Percentiles rank a stretch among this genome's conserved stretches.
These are phyloP conservation scores for Parelbella ahira DNA, from an alignment of 2,888 invertebrate species.

Conservation along the genomic window DNA sequence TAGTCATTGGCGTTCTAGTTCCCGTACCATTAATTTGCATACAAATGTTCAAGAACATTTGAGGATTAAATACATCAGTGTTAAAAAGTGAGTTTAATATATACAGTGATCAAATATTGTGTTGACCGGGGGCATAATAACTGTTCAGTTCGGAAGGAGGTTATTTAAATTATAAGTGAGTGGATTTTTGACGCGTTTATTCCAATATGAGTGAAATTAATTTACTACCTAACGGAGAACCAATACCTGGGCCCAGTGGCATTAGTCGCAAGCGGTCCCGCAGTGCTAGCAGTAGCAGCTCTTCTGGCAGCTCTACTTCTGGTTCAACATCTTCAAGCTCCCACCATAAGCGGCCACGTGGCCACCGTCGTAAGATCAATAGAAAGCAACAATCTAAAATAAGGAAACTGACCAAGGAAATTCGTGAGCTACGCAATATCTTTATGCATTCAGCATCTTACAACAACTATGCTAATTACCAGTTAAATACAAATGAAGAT, in stretches of 20 bases:
- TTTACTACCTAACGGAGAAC: not conserved
- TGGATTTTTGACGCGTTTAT: too few relatives aligned
- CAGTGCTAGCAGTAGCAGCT: constrained; percentile 1
- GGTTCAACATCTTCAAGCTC: not conserved
- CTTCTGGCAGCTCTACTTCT: not conserved
- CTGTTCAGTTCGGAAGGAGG: too few relatives aligned
- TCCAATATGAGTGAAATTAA: constrained; percentile 6
- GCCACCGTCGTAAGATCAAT: not conserved
- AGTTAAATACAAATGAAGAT: not conserved
- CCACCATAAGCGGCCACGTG: not conserved
- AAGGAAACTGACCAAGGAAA: constrained; percentile 5
- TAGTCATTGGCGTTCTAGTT: too few relatives aligned
- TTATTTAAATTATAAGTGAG: too few relatives aligned
- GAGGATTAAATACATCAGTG: too few relatives aligned
- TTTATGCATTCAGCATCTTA: not conserved
- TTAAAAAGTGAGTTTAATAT: too few relatives aligned
- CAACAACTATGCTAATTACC: not conserved
- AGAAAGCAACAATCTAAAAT: not conserved
- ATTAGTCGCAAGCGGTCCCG: constrained; percentile 1
- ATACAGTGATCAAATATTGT: too few relatives aligned
- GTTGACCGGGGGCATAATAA: too few relatives aligned
- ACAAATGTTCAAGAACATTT: too few relatives aligned
- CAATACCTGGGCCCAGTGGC: constrained; percentile 4
- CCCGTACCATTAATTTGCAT: too few relatives aligned
- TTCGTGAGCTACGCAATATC: constrained; percentile 5